A percentile compares a stretch with the other conserved stretches of the same genome.
phyloP scores from a whole-genome alignment of 1,140 invertebrate species.

The Scaptomyza pallida region DNA sequence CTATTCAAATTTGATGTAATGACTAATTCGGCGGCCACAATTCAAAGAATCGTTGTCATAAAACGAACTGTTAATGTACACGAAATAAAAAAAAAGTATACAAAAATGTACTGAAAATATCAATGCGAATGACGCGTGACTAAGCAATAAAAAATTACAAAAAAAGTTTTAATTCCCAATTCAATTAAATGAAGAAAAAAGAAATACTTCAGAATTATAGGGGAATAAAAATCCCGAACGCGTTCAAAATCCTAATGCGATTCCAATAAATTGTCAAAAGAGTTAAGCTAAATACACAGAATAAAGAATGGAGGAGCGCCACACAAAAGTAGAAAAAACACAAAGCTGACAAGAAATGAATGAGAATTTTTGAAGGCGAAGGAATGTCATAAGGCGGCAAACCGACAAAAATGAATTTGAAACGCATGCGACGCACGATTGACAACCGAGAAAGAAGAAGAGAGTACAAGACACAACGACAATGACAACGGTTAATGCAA shows the following conservation, averaged over 20 bases:
- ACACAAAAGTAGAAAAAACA: slow-evolving; percentile 10
- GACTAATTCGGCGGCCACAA: slow-evolving; percentile 40
- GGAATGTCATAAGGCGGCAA: slow-evolving; percentile 29
- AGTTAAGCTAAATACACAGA: slow-evolving; percentile 44
- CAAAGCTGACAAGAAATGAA: slow-evolving; percentile 46
- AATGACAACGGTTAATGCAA: slow-evolving; percentile 49
- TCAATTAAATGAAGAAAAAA: slow-evolving; percentile 51
- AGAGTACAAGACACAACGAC: neutral
- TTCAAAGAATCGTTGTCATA: slow-evolving; percentile 28
- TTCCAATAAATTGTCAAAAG: slow-evolving; percentile 64
- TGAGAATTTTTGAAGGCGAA: slow-evolving; percentile 52
- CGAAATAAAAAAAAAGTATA: no score
- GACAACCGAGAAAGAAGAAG: slow-evolving; percentile 31
- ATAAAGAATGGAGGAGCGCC: slow-evolving; percentile 35
- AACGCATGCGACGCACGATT: slow-evolving; percentile 46
- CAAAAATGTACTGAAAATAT: slow-evolving; percentile 16
- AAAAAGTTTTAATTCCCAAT: slow-evolving; percentile 41
- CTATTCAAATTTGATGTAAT: slow-evolving; percentile 24
- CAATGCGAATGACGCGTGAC: slow-evolving; percentile 50
- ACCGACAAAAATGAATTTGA: slow-evolving; percentile 24
- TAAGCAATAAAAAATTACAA: slow-evolving; percentile 47
- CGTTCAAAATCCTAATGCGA: slow-evolving; percentile 58
- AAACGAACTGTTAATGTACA: slow-evolving; percentile 36
- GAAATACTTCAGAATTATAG: slow-evolving; percentile 10
- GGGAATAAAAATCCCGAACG: slow-evolving; percentile 20